Conservation (phyloP, 2,888 invertebrate genomes). For the Azorinus chamasolen region DNA sequence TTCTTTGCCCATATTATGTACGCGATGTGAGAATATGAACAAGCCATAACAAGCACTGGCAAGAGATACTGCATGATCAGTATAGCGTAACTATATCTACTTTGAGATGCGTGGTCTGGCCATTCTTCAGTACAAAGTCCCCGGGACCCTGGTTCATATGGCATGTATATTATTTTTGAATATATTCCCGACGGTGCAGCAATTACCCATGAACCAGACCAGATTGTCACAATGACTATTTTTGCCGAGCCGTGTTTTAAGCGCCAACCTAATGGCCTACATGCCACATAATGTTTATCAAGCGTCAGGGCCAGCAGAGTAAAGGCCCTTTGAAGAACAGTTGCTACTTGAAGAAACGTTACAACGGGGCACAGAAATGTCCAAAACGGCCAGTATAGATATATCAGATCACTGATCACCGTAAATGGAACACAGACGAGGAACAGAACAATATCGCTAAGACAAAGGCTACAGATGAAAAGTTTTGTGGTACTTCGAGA, state of each 20-base stretch:
- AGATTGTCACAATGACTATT: conserved; percentile 1
- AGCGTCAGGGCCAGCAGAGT: conserved; percentile 15
- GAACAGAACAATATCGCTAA: conserved; percentile 18
- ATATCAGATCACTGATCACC: conserved; percentile 17
- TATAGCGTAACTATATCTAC: conserved; percentile 15
- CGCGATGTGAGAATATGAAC: conserved; percentile 24
- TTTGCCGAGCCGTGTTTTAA: conserved; percentile 4
- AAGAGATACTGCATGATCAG: conserved; percentile 12
- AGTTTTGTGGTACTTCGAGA: conserved; percentile 14
- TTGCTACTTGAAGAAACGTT: conserved; percentile 20
- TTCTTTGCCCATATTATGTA: conserved; percentile 30
- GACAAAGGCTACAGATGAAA: conserved; percentile 25
- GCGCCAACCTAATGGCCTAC: conserved; percentile 6
- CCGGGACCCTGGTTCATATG: conserved; percentile 17
- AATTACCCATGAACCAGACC: conserved; percentile 7
- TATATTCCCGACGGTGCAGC: conserved; percentile 4
- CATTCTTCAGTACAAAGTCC: conserved; percentile 28
- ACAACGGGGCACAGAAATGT: conserved; percentile 22
- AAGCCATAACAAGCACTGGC: conserved; percentile 15
- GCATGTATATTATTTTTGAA: conserved; percentile 6
- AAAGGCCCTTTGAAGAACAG: conserved; percentile 20
- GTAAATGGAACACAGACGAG: conserved; percentile 21
- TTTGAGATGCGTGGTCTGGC: background rate
- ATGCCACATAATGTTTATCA: conserved; percentile 21
- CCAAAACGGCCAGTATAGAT: conserved; percentile 30